Conservation (phyloP, 2,113 vertebrate genomes). For the Herpailurus yagouaroundi region DNA sequence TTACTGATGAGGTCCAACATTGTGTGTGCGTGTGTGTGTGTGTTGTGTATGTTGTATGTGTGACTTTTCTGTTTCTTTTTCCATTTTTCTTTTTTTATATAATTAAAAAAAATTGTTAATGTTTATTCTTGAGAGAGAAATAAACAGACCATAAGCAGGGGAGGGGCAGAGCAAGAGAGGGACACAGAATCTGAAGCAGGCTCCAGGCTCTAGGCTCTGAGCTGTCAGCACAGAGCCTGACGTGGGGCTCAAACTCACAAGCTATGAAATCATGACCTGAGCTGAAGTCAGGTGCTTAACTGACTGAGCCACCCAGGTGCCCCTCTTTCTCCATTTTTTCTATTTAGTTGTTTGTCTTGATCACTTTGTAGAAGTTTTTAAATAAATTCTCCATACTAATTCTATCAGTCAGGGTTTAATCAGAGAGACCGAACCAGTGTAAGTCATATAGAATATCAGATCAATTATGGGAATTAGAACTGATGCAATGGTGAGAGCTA, state of each 20-base stretch:
- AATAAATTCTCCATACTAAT: background rate
- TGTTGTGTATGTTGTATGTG: accelerated
- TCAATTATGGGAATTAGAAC: background rate
- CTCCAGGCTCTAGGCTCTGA: too few species aligned
- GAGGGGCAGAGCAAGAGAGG: too few species aligned
- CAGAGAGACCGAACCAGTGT: background rate
- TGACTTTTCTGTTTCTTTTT: background rate
- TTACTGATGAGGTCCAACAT: background rate
- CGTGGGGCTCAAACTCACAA: too few species aligned
- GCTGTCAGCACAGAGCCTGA: too few species aligned
- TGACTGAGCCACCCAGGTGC: too few species aligned
- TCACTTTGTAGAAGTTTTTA: background rate
- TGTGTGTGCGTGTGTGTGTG: background rate
- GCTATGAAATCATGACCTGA: too few species aligned
- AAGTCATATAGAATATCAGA: background rate
- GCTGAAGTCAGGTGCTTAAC: too few species aligned
- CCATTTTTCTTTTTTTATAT: constrained; percentile 18
- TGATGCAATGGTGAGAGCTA: background rate
- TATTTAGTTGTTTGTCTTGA: background rate
- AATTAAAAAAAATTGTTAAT: too few species aligned
- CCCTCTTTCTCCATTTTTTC: background rate
- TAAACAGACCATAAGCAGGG: too few species aligned
- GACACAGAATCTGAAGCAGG: too few species aligned
- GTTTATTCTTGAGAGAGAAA: too few species aligned
- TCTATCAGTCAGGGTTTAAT: background rate